These are phyloP conservation scores for Rhagonycha lutea DNA, from an alignment of 2,888 invertebrate species.

Conservation along the genomic window DNA sequence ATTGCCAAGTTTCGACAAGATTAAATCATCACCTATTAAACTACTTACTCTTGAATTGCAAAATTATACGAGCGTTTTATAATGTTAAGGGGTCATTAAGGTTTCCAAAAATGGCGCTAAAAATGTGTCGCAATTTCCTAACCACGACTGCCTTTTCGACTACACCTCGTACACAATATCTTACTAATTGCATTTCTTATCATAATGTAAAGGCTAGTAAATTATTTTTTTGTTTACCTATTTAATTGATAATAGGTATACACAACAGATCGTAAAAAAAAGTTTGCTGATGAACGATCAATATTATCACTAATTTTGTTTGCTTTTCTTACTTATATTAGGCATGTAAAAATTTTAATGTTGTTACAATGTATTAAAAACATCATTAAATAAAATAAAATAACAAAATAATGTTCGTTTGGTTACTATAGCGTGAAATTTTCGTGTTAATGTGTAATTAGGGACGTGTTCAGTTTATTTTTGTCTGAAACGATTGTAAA, in stretches of 20 bases:
- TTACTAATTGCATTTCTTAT: not conserved
- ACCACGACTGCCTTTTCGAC: not conserved
- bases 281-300: not conserved
- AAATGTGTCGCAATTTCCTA: not conserved
- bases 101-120: not conserved
- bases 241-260: not conserved
- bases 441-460: not conserved
- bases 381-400: not conserved
- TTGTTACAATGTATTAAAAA: not conserved
- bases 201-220: not conserved
- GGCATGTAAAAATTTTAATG: not conserved
- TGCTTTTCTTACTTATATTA: not conserved
- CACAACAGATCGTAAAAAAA: not conserved
- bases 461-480: not conserved
- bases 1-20: not conserved
- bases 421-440: not conserved
- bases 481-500: not conserved
- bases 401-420: not conserved
- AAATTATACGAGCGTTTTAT: not conserved
- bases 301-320: not conserved
- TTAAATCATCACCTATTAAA: not conserved
- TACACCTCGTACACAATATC: not conserved
- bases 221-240: not conserved
- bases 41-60: not conserved
- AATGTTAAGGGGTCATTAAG: not conserved